Percentiles rank a stretch among this genome's conserved stretches.
phyloP scores from a whole-genome alignment of 2,888 invertebrate genomes.

The Helicoverpa assulta region DNA sequence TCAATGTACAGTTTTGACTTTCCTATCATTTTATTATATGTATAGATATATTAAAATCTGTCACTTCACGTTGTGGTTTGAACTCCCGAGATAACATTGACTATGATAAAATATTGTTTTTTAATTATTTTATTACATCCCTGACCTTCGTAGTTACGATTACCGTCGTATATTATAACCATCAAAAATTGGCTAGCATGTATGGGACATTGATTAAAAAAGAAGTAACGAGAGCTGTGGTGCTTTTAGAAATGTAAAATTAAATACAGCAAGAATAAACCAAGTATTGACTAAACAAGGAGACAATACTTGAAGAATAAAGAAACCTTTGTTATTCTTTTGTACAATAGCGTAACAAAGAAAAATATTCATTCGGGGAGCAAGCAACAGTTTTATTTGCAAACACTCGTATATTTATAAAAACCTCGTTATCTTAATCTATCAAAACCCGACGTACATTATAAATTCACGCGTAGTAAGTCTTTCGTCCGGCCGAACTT shows the following conservation, averaged over 20 bases:
- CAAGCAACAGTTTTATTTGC: not conserved
- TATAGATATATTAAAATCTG: not conserved
- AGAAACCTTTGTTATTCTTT: not conserved
- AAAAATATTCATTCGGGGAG: not conserved
- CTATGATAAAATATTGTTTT: constrained; percentile 5
- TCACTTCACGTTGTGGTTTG: not conserved
- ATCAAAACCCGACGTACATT: constrained; percentile 17
- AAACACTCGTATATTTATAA: constrained; percentile 19
- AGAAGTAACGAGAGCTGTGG: too few relatives aligned
- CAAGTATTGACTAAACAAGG: not conserved
- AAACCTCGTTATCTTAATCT: not conserved
- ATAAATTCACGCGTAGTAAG: constrained; percentile 34
- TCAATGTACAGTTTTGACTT: too few relatives aligned
- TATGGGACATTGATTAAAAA: not conserved
- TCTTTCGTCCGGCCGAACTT: constrained; percentile 32
- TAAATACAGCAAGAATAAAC: too few relatives aligned
- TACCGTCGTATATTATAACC: not conserved
- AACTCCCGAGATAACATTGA: not conserved
- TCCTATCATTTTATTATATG: too few relatives aligned
- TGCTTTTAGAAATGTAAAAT: too few relatives aligned
- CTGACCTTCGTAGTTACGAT: constrained; percentile 19
- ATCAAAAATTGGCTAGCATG: not conserved
- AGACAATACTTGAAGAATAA: not conserved
- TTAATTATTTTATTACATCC: constrained; percentile 12
- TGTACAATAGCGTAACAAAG: not conserved